phyloP scores from a whole-genome alignment of 1,140 invertebrate genomes.

The Mercenaria mercenaria region DNA sequence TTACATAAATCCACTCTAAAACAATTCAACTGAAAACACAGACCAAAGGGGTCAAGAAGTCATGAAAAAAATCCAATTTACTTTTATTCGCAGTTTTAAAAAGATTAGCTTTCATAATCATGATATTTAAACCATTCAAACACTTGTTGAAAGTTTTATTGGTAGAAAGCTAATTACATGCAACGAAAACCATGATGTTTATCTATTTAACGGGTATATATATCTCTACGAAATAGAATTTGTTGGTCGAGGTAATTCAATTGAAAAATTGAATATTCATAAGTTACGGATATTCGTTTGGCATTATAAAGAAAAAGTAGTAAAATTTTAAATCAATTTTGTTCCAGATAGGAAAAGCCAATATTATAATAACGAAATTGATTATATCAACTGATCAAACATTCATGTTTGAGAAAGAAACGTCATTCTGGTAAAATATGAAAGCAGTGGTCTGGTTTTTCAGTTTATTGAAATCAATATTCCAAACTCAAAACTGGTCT shows the following conservation, averaged over 20 bases:
- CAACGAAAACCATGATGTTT: not conserved
- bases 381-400: slow-evolving; percentile 13
- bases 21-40: not conserved
- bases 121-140: not conserved
- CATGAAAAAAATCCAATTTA: not conserved
- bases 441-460: not conserved
- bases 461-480: slow-evolving; percentile 12
- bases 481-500: not conserved
- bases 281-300: not conserved
- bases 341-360: not conserved
- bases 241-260: no score
- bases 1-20: not conserved
- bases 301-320: not conserved
- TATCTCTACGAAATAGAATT: no score
- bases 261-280: no score
- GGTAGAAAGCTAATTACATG: not conserved
- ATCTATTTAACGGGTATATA: no score
- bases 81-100: not conserved
- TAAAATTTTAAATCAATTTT: not conserved
- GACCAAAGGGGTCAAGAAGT: not conserved
- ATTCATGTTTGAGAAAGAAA: not conserved
- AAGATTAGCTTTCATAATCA: not conserved
- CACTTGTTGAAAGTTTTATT: not conserved
- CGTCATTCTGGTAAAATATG: not conserved
- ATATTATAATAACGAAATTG: not conserved